A percentile compares a stretch with the other conserved stretches of the same genome.
Evolutionary conservation across 2,113 vertebrate species (phyloP).

Genomic region (Oncorhynchus clarkii): DNA sequence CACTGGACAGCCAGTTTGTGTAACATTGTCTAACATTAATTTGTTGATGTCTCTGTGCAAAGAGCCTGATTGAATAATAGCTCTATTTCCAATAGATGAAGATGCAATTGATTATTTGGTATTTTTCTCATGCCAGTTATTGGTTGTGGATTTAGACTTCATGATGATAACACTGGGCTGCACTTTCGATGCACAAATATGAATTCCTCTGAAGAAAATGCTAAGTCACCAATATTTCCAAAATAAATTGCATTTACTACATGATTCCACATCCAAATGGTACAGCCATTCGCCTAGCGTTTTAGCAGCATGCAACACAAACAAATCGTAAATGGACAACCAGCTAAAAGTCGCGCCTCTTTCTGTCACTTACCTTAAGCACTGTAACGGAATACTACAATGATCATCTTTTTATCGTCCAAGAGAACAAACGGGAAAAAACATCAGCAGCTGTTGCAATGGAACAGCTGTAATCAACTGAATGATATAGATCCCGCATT

Average conservation of each 20-base stretch:
- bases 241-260: no score
- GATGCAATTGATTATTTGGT: background rate
- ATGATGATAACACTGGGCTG: background rate
- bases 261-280: no score
- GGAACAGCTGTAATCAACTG: constrained; percentile 31
- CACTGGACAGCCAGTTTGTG: constrained; percentile 1
- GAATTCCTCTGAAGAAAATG: background rate
- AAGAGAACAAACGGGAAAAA: constrained; percentile 35
- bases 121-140: background rate
- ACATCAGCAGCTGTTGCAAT: constrained; percentile 42
- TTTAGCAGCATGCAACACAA: constrained; percentile 23
- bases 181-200: background rate
- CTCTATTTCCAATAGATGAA: background rate
- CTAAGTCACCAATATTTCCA: no score
- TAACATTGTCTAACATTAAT: background rate
- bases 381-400: constrained; percentile 47
- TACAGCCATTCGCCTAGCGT: background rate
- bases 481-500: background rate
- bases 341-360: constrained; percentile 49
- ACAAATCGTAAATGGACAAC: constrained; percentile 9
- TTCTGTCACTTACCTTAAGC: constrained; percentile 72
- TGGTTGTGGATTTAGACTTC: background rate
- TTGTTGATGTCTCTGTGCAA: background rate
- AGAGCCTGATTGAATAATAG: background rate
- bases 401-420: constrained; percentile 60